Evolutionary conservation across 2,113 vertebrate genomes (phyloP).

Genomic region (Myotis lucifugus): DNA sequence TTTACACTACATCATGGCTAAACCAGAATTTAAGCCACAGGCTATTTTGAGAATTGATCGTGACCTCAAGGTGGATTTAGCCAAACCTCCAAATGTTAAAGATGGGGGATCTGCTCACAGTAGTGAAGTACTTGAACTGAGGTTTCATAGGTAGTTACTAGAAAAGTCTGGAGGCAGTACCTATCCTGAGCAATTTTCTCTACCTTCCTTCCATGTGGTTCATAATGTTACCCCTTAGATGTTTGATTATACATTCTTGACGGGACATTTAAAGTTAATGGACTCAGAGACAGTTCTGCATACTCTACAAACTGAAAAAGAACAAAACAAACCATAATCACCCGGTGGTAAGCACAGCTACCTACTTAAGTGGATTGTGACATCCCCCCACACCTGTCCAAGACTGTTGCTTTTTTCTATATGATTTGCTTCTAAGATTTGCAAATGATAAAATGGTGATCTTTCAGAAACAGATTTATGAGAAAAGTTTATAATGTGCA

Average conservation of each 20-base stretch:
- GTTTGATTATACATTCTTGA: slow-evolving; percentile 40
- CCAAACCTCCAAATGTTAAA: slow-evolving; percentile 1
- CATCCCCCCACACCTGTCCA: neutral
- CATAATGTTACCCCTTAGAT: slow-evolving; percentile 4
- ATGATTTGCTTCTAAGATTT: neutral
- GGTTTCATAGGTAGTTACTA: neutral
- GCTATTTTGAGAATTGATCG: neutral
- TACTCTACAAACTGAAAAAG: slow-evolving; percentile 11
- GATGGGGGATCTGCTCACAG: neutral
- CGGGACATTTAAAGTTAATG: slow-evolving; percentile 30
- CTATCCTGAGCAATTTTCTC: neutral
- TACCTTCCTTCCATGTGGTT: neutral
- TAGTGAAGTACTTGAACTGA: neutral
- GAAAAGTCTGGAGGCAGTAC: neutral
- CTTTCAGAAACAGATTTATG: slow-evolving; percentile 53
- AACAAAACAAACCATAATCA: neutral
- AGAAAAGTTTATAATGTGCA: slow-evolving; percentile 47
- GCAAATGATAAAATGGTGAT: neutral
- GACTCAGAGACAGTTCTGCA: neutral
- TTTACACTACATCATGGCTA: neutral
- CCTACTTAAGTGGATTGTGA: neutral
- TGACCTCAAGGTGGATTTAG: neutral
- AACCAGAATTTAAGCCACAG: neutral
- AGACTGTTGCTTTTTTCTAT: neutral
- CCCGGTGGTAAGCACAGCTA: neutral